Percentiles rank a stretch among this genome's conserved stretches.
These are phyloP conservation scores for Coptotermes formosanus DNA, from an alignment of 1,140 invertebrate genomes.

Conservation along the genomic window DNA sequence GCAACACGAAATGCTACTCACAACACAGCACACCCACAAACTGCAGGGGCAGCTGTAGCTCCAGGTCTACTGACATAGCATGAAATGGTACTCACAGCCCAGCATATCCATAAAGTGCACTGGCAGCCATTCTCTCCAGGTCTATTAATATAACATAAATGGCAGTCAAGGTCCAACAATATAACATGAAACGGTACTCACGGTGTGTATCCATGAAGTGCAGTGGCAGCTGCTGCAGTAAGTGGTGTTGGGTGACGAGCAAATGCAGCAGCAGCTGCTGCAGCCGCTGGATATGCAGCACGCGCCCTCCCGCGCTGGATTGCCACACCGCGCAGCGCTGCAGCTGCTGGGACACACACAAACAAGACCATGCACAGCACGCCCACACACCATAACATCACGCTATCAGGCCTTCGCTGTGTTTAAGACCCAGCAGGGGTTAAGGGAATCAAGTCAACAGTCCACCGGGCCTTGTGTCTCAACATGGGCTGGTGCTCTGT, in stretches of 20 bases:
- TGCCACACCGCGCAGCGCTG: conserved; percentile 65
- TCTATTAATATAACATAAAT: too few species aligned
- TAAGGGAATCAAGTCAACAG: not conserved
- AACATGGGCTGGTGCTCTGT: not conserved
- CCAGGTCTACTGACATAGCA: too few species aligned
- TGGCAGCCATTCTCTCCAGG: too few species aligned
- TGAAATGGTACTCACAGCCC: too few species aligned
- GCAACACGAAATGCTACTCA: too few species aligned
- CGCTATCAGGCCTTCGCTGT: not conserved
- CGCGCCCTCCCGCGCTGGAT: conserved; percentile 67
- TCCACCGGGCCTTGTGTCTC: conserved; percentile 11
- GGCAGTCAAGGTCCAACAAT: too few species aligned
- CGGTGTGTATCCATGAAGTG: conserved; percentile 78
- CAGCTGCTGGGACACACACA: conserved; percentile 56
- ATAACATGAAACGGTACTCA: conserved; percentile 55
- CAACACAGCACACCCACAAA: too few species aligned
- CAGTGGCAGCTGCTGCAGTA: conserved; percentile 64
- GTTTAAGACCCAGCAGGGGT: not conserved
- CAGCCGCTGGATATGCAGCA: conserved; percentile 68
- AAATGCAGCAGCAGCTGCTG: conserved; percentile 63
- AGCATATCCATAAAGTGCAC: too few species aligned
- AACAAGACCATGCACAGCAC: conserved; percentile 36
- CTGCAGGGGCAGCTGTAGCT: too few species aligned
- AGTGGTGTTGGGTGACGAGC: conserved; percentile 70
- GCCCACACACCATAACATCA: conserved; percentile 44